Conservation (phyloP, 2,113 vertebrate genomes). For the Otolemur garnettii region DNA sequence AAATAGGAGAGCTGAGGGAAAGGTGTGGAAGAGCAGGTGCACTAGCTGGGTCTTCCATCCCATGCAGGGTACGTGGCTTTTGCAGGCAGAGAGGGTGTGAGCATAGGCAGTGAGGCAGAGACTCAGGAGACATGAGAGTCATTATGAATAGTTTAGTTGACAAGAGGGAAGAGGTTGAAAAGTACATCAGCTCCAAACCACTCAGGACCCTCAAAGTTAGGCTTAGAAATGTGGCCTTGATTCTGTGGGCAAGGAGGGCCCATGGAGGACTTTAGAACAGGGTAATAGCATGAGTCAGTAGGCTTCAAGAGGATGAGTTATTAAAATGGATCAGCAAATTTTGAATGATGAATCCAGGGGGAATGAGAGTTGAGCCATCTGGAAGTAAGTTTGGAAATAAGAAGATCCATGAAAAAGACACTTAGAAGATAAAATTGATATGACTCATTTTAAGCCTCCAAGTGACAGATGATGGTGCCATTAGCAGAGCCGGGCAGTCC, state of each 20-base stretch:
- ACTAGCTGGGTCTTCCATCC: no score
- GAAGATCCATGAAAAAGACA: not conserved
- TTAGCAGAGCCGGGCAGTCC: not conserved
- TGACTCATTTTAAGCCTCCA: conserved; percentile 7
- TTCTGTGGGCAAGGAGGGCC: not conserved
- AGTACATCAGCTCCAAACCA: not conserved
- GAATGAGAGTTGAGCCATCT: not conserved
- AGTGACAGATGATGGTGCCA: not conserved
- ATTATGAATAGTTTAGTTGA: not conserved
- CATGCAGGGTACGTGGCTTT: not conserved
- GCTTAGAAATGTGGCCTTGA: not conserved
- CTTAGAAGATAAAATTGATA: conserved; percentile 31
- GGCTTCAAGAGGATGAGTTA: not conserved
- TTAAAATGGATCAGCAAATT: conserved; percentile 35
- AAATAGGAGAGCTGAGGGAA: not conserved
- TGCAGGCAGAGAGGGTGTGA: not conserved
- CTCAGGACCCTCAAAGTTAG: not conserved
- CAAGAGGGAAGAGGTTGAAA: not conserved
- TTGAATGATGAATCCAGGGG: not conserved
- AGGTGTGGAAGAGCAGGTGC: no score
- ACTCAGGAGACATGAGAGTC: not conserved
- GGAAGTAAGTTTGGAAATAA: not conserved
- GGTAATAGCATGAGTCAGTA: not conserved
- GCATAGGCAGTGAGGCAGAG: not conserved
- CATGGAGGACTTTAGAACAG: not conserved